Evolutionary conservation across 1,140 invertebrate genomes (phyloP), one percentile per base, ranked within the genome.

Genomic region (Leucophenga varia): DNA sequence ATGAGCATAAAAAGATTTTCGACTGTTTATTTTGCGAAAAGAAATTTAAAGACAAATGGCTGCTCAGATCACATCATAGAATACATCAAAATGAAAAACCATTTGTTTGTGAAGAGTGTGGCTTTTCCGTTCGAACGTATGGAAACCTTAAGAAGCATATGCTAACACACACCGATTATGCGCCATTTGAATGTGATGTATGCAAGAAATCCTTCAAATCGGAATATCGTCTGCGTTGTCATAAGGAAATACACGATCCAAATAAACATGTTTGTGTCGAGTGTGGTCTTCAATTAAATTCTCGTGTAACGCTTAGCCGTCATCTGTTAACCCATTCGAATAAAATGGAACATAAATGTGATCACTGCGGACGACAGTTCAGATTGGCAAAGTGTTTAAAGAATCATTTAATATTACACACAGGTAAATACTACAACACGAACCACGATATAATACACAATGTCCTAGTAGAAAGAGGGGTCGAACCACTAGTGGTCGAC

Each of bases 311-410:
- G 0, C 52, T 79, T 1, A 72, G 77, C 34, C 78, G 78, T 41
- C 78, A 79, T 55, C 63, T 78, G 6, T 52, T 79, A 21, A 76
- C 79, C 12, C 78, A 79, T 59, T 70, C 71, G 18, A 76, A 78
- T 45, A 54, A 72, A 17, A 78, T 77, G 61, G 69, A 76, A 35
- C 76, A 76, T 38, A 77, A 77, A 34, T 78, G 76, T 44, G 57
- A 74, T 38, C 73, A 64, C 0, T 78, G 76, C 21, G 63, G 64
- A 1, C 28, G 61, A 19, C 57, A 57, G 25, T 74, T 70, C 30
- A 74, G 74, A 36, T 56, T 74, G 6, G 65, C 64, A 12, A 78
- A 78, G 46, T 71, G 75, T 0, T 63, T 77, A 1, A 72, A 76
- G 49, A 75, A 76, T 48, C 76, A 78, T 47, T 55, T 76, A 13